A percentile compares a stretch with the other conserved stretches of the same genome.
phyloP scores from a whole-genome alignment of 2,888 invertebrate genomes.

The Oligia strigilis region DNA sequence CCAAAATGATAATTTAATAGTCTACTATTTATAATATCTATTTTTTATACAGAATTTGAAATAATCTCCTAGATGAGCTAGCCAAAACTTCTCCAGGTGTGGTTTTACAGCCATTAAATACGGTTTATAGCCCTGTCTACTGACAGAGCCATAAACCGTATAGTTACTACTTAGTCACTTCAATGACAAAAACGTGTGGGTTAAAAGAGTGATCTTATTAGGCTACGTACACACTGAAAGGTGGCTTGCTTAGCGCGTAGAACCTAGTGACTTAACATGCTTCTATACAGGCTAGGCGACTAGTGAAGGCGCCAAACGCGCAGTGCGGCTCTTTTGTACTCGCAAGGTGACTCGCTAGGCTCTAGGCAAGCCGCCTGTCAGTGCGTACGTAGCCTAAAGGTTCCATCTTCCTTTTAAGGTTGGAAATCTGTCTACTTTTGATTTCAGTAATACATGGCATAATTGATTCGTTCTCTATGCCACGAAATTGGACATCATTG shows the following conservation, averaged over 20 bases:
- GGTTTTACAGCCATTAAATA: too few relatives aligned
- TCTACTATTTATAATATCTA: not conserved
- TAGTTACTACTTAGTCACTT: too few relatives aligned
- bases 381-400: not conserved
- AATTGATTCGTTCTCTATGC: slow-evolving; percentile 29
- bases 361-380: too few relatives aligned
- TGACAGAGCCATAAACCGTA: too few relatives aligned
- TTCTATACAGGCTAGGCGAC: not conserved
- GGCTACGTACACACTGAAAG: not conserved
- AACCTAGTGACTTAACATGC: too few relatives aligned
- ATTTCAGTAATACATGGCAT: slow-evolving; percentile 32
- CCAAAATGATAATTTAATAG: not conserved
- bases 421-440: not conserved
- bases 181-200: not conserved
- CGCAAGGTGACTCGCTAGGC: too few relatives aligned
- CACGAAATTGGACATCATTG: slow-evolving; percentile 45
- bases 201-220: not conserved
- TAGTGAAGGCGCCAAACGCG: not conserved
- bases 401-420: not conserved
- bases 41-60: too few relatives aligned
- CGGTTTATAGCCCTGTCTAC: too few relatives aligned
- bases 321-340: too few relatives aligned
- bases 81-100: too few relatives aligned
- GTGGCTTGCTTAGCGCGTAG: not conserved
- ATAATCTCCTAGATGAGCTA: too few relatives aligned